Conservation (phyloP, 2,888 invertebrate species). For the Platycheirus rosarum region DNA sequence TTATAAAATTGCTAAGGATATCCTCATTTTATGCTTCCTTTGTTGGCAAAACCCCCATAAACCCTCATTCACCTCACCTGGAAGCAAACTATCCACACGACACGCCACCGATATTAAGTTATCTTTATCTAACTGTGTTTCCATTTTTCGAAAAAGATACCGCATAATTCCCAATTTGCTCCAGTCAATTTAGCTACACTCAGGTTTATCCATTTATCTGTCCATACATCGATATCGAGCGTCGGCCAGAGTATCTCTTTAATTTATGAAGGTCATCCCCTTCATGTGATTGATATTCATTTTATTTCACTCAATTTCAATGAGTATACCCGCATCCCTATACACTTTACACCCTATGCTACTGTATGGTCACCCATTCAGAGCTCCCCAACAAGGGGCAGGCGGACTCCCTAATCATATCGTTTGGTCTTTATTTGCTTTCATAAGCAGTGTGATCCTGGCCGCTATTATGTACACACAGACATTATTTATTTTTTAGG, state of each 20-base stretch:
- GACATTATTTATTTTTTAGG: slow-evolving; percentile 35
- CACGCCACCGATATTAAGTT: slow-evolving; percentile 15
- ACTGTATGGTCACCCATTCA: too few species aligned
- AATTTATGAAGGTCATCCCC: slow-evolving; percentile 73
- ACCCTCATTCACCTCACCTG: neutral
- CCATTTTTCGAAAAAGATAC: slow-evolving; percentile 18
- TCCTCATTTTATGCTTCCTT: neutral
- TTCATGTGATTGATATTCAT: slow-evolving; percentile 66
- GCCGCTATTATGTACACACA: slow-evolving; percentile 65
- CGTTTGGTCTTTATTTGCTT: slow-evolving; percentile 72
- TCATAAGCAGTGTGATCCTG: slow-evolving; percentile 72
- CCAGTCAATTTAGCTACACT: slow-evolving; percentile 44
- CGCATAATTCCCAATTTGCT: slow-evolving; percentile 63
- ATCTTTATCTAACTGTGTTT: slow-evolving; percentile 22
- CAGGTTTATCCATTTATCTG: slow-evolving; percentile 12
- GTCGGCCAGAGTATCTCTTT: slow-evolving; percentile 37
- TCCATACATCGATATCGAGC: slow-evolving; percentile 20
- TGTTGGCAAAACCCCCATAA: neutral
- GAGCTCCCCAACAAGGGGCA: neutral
- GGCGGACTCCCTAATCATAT: slow-evolving; percentile 51
- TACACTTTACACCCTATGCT: neutral
- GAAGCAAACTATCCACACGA: neutral
- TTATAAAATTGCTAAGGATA: neutral
- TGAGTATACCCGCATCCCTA: slow-evolving; percentile 13
- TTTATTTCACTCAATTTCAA: slow-evolving; percentile 69